These are phyloP conservation scores for Stenchaetothrips biformis DNA, from an alignment of 2,888 invertebrate species.

Conservation along the genomic window DNA sequence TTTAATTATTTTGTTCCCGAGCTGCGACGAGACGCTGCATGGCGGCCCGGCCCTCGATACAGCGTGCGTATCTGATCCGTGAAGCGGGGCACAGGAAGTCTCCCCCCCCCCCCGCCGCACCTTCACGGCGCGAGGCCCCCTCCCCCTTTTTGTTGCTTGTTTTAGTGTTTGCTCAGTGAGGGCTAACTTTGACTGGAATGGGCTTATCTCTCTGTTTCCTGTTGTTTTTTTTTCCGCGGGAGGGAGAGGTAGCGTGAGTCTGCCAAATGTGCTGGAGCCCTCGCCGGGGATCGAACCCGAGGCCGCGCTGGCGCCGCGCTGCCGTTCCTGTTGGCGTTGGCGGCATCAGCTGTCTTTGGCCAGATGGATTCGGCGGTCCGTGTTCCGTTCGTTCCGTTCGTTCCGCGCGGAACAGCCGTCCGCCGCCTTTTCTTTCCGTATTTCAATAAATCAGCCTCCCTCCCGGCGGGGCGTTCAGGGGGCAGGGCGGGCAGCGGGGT, in stretches of 20 bases:
- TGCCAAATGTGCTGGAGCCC: background rate
- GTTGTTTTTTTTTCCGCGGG: background rate
- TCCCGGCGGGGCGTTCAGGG: no score
- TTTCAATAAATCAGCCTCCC: no score
- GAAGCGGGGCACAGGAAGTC: background rate
- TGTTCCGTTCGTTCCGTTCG: background rate
- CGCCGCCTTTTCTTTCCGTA: no score
- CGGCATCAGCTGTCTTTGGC: no score
- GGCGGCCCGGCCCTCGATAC: background rate
- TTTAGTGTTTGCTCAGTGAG: slow-evolving; percentile 12
- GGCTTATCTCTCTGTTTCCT: no score
- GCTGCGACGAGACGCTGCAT: background rate
- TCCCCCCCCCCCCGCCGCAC: background rate
- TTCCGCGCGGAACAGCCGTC: no score
- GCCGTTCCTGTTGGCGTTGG: no score
- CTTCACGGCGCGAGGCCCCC: background rate
- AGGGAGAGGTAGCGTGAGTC: background rate
- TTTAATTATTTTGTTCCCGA: no score
- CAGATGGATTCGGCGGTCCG: background rate
- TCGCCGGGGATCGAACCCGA: background rate
- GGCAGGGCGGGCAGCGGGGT: background rate
- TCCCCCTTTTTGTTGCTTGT: slow-evolving; percentile 8
- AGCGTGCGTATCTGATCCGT: slow-evolving; percentile 6
- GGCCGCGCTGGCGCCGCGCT: no score
- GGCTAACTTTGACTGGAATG: background rate